A percentile compares a stretch with the other conserved stretches of the same genome.
Conservation (phyloP, 2,888 invertebrate genomes). For the Cantharis rufa region DNA sequence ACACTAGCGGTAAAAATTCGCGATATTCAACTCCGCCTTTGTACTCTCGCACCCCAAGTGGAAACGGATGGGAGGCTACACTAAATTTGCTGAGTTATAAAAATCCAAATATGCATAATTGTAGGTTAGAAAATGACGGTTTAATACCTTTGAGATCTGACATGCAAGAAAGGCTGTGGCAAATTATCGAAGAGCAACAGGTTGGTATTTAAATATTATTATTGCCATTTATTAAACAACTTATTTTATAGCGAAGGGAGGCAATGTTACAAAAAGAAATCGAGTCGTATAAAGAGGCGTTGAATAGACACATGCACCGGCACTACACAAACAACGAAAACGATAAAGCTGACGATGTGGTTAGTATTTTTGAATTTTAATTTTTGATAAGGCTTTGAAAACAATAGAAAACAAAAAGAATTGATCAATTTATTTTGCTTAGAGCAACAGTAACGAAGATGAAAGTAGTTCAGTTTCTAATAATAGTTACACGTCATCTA, state of each 20-base stretch:
- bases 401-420: constrained; percentile 3
- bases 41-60: constrained; percentile 63
- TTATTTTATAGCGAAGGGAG: constrained; percentile 67
- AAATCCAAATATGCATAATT: constrained; percentile 41
- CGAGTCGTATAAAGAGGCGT: constrained; percentile 74
- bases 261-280: constrained; percentile 78
- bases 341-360: constrained; percentile 62
- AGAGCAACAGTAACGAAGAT: constrained; percentile 37
- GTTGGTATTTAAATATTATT: constrained; percentile 54
- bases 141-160: constrained; percentile 72
- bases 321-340: constrained; percentile 63
- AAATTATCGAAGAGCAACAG: constrained; percentile 81
- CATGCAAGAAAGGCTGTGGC: constrained; percentile 76
- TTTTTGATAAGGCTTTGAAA: not conserved
- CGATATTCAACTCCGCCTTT: constrained; percentile 58
- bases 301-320: constrained; percentile 70
- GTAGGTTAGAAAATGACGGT: constrained; percentile 70
- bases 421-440: constrained; percentile 21
- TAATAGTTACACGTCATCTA: constrained; percentile 10
- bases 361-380: constrained; percentile 50
- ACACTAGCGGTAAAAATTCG: constrained; percentile 41
- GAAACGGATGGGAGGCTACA: constrained; percentile 49
- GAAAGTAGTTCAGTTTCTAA: constrained; percentile 20
- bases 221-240: not conserved
- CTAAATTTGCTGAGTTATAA: constrained; percentile 19